Evolutionary conservation across 2,888 invertebrate species (phyloP).

Genomic region (Thelaira solivaga): DNA sequence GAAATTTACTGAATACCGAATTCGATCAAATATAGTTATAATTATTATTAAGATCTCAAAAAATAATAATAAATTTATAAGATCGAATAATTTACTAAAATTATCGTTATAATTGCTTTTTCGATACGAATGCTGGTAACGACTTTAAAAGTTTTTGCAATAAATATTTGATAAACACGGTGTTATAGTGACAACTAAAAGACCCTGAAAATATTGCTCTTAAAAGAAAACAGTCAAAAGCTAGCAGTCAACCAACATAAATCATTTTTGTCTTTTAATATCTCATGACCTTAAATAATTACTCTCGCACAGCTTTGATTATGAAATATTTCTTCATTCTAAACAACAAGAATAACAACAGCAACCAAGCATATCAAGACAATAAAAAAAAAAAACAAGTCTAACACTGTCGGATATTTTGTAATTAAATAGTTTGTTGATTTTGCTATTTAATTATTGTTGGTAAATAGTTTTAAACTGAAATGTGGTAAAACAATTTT

Average conservation of each 20-base stretch:
- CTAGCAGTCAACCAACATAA: conserved; percentile 39
- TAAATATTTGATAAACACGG: no score
- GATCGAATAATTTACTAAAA: no score
- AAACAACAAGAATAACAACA: conserved; percentile 18
- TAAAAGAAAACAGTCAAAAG: conserved; percentile 46
- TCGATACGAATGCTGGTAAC: no score
- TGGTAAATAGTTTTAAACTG: conserved; percentile 3
- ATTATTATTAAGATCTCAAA: no score
- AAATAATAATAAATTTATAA: no score
- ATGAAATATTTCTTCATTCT: conserved; percentile 40
- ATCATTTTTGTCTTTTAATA: conserved; percentile 46
- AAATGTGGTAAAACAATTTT: neutral
- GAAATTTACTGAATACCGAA: no score
- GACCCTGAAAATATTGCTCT: neutral
- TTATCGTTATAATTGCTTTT: no score
- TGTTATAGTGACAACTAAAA: no score
- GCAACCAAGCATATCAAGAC: neutral
- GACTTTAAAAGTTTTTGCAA: no score
- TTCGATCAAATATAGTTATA: no score
- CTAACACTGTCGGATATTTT: neutral
- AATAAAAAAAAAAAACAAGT: neutral
- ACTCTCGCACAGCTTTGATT: conserved; percentile 49
- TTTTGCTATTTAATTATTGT: neutral
- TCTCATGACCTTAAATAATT: conserved; percentile 57
- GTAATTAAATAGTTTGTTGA: conserved; percentile 16